These are phyloP conservation scores for Cinara cedri DNA, from an alignment of 2,888 invertebrate species.

Conservation along the genomic window DNA sequence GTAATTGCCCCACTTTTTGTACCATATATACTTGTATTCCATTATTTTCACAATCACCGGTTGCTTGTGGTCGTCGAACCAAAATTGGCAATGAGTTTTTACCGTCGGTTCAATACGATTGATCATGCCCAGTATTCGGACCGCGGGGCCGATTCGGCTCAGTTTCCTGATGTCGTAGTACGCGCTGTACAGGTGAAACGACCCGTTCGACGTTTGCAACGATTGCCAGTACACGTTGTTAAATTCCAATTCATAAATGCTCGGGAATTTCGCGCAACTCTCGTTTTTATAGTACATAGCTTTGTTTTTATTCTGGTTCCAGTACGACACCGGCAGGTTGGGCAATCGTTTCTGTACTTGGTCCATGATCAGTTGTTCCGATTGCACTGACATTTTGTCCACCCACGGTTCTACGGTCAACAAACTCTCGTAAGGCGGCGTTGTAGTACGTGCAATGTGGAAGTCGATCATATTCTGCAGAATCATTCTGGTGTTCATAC, in stretches of 20 bases:
- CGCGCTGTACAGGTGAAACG: constrained; percentile 83
- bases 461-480: constrained; percentile 27
- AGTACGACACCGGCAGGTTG: constrained; percentile 83
- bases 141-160: constrained; percentile 81
- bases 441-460: not conserved
- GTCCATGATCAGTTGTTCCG: constrained; percentile 66
- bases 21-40: constrained; percentile 94
- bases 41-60: constrained; percentile 81
- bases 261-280: constrained; percentile 84
- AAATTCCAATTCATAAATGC: constrained; percentile 87
- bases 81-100: constrained; percentile 84
- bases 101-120: constrained; percentile 85
- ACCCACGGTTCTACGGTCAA: constrained; percentile 68
- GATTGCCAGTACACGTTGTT: constrained; percentile 95
- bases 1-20: constrained; percentile 92
- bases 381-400: constrained; percentile 69
- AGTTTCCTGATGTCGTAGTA: constrained; percentile 82
- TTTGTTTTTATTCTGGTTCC: constrained; percentile 82
- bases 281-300: constrained; percentile 70
- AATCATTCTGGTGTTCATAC: constrained; percentile 2
- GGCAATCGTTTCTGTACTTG: constrained; percentile 82
- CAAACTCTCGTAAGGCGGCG: constrained; percentile 45
- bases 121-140: constrained; percentile 86
- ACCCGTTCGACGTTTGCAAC: constrained; percentile 80
- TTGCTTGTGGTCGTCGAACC: constrained; percentile 84